Conservation (phyloP, 1,140 invertebrate genomes). For the Dermatophagoides farinae region DNA sequence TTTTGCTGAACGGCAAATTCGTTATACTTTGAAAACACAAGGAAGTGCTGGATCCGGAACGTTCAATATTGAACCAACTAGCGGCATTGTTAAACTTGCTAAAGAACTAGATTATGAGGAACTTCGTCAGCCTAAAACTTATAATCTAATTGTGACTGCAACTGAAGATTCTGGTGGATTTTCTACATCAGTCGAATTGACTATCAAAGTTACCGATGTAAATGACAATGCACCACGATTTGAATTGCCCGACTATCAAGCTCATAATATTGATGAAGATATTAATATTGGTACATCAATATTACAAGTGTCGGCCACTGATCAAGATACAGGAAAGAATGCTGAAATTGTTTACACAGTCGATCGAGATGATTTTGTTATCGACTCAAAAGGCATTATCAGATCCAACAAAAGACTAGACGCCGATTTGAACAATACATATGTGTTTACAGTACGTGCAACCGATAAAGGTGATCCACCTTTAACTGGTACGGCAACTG, state of each 20-base stretch:
- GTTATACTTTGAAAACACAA: conserved; percentile 77
- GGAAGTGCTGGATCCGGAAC: conserved; percentile 70
- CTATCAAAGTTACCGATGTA: conserved; percentile 43
- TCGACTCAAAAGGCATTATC: conserved; percentile 71
- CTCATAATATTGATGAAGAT: conserved; percentile 82
- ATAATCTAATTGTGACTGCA: conserved; percentile 70
- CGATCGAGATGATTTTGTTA: conserved; percentile 75
- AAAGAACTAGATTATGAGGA: conserved; percentile 90
- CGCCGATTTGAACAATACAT: conserved; percentile 87
- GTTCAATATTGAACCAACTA: conserved; percentile 79
- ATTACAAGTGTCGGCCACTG: conserved; percentile 60
- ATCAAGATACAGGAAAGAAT: conserved; percentile 73
- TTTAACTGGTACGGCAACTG: conserved; percentile 72
- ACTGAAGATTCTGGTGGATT: conserved; percentile 88
- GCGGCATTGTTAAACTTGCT: conserved; percentile 76
- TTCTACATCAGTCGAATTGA: conserved; percentile 65
- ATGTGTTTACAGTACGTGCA: conserved; percentile 74
- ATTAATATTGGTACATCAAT: conserved; percentile 61
- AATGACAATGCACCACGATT: conserved; percentile 81
- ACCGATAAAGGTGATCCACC: conserved; percentile 79
- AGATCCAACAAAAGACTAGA: conserved; percentile 79
- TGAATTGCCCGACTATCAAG: conserved; percentile 81
- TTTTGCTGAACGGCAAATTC: conserved; percentile 79
- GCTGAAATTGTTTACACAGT: conserved; percentile 81
- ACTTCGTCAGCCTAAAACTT: conserved; percentile 71